Evolutionary conservation across 2,888 invertebrate species (phyloP).

Genomic region (Dugesia japonica): DNA sequence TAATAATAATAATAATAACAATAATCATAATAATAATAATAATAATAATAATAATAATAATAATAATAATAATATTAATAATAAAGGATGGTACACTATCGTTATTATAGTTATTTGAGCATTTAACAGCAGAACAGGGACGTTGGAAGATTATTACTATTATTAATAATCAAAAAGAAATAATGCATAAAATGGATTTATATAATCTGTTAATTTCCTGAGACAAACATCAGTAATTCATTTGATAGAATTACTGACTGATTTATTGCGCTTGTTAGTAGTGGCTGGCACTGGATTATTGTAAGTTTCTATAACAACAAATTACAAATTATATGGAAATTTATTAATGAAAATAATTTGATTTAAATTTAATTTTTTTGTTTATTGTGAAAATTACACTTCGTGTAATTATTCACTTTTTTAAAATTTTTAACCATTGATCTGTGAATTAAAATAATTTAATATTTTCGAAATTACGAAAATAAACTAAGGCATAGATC

Average conservation of each 20-base stretch:
- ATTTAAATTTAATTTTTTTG: too few species aligned
- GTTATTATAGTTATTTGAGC: background rate
- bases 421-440: too few species aligned
- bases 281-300: background rate
- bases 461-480: too few species aligned
- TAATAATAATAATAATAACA: too few species aligned
- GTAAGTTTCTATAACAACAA: background rate
- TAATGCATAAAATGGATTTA: too few species aligned
- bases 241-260: background rate
- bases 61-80: background rate
- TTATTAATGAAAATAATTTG: too few species aligned
- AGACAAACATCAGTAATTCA: background rate
- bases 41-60: background rate
- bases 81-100: background rate
- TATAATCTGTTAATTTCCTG: too few species aligned
- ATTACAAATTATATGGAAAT: too few species aligned
- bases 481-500: too few species aligned
- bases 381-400: too few species aligned
- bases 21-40: background rate
- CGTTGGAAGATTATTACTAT: background rate
- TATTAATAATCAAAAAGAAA: background rate
- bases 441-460: too few species aligned
- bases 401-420: too few species aligned
- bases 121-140: background rate
- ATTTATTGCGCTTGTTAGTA: background rate